A percentile compares a stretch with the other conserved stretches of the same genome.
phyloP scores from a whole-genome alignment of 2,113 vertebrate species.

The Lates calcarifer region DNA sequence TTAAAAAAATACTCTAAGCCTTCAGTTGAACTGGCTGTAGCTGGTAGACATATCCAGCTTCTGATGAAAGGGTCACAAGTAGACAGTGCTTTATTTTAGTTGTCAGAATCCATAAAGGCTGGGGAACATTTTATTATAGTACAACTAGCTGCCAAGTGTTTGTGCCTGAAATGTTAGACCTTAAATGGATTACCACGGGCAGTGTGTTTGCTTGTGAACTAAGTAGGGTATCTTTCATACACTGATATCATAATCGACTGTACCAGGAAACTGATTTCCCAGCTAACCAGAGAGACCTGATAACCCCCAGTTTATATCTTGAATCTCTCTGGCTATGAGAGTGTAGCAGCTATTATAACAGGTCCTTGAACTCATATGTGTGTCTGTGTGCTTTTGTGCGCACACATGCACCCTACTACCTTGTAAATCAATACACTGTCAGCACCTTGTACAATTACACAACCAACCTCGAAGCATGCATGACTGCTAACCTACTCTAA shows the following conservation, averaged over 20 bases:
- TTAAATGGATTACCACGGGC: neutral
- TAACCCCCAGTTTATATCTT: slow-evolving; percentile 6
- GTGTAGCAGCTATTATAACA: slow-evolving; percentile 25
- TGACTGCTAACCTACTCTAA: neutral
- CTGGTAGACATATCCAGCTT: neutral
- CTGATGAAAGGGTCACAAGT: neutral
- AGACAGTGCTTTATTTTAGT: neutral
- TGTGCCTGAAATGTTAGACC: neutral
- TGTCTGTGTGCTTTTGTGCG: neutral
- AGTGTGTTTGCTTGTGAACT: neutral
- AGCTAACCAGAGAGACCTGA: neutral
- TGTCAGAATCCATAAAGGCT: neutral
- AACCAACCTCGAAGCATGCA: slow-evolving; percentile 27
- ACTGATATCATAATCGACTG: neutral
- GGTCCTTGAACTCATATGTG: slow-evolving; percentile 45
- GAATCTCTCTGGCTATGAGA: neutral
- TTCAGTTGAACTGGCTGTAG: neutral
- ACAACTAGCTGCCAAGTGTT: neutral
- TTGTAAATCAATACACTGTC: slow-evolving; percentile 51
- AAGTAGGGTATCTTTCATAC: neutral
- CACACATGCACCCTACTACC: neutral
- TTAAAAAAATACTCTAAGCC: neutral
- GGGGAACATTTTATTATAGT: neutral
- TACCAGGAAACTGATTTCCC: slow-evolving; percentile 20
- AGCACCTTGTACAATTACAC: slow-evolving; percentile 57